phyloP scores from a whole-genome alignment of 1,140 invertebrate species.

The Anthonomus grandis region DNA sequence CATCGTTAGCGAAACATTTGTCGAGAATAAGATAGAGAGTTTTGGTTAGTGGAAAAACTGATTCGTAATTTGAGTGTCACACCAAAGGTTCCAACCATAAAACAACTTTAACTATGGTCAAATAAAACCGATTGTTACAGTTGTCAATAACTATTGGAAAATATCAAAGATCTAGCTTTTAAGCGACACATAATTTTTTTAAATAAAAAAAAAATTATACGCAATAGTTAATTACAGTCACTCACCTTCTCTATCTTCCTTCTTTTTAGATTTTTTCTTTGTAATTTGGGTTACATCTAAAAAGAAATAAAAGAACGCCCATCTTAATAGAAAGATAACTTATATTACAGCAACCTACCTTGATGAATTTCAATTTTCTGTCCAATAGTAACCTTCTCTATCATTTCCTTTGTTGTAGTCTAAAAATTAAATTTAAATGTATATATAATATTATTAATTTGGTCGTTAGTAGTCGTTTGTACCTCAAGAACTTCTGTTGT shows the following conservation, averaged over 20 bases:
- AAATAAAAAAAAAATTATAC: no score
- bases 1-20: no score
- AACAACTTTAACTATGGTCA: no score
- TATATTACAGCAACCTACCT: slow-evolving; percentile 35
- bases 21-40: no score
- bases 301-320: slow-evolving; percentile 20
- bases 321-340: slow-evolving; percentile 3
- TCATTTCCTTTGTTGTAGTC: slow-evolving; percentile 27
- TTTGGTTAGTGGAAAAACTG: no score
- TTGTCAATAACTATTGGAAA: no score
- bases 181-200: no score
- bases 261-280: slow-evolving; percentile 35
- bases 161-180: no score
- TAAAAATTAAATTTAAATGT: slow-evolving; percentile 25
- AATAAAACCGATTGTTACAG: no score
- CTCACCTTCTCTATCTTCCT: slow-evolving; percentile 35
- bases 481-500: slow-evolving; percentile 64
- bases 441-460: neutral
- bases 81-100: no score
- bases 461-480: slow-evolving; percentile 15
- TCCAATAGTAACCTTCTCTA: slow-evolving; percentile 35
- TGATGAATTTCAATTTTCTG: slow-evolving; percentile 41
- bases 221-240: no score
- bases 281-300: slow-evolving; percentile 32
- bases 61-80: no score